These are phyloP conservation scores for Oscheius sp. DNA, from an alignment of 2,888 invertebrate species.

Conservation along the genomic window DNA sequence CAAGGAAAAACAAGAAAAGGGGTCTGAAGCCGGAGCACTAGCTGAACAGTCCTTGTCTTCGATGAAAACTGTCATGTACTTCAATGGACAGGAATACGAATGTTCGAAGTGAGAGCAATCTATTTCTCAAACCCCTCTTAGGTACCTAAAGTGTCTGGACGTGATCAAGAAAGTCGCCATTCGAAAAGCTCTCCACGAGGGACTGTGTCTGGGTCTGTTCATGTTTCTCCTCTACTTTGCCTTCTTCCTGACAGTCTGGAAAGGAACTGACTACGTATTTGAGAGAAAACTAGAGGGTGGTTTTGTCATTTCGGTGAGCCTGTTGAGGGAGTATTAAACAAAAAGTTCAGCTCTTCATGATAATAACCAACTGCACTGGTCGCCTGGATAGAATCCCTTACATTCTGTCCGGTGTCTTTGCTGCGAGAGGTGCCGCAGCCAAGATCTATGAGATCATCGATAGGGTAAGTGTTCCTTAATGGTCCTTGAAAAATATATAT, in stretches of 20 bases:
- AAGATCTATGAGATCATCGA: not conserved
- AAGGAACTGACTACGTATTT: constrained; percentile 53
- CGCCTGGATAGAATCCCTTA: too few relatives aligned
- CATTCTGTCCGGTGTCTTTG: not conserved
- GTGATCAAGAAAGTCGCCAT: constrained; percentile 46
- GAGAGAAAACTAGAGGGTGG: constrained; percentile 18
- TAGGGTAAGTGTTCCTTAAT: not conserved
- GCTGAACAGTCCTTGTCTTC: constrained; percentile 56
- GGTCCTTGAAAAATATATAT: not conserved
- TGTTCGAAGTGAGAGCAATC: constrained; percentile 46
- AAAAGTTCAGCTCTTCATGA: too few relatives aligned
- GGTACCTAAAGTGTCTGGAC: not conserved
- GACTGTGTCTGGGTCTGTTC: constrained; percentile 66
- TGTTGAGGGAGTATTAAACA: constrained; percentile 36
- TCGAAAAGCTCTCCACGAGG: constrained; percentile 62
- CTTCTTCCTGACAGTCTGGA: constrained; percentile 65
- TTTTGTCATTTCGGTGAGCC: constrained; percentile 61
- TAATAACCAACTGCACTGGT: too few relatives aligned
- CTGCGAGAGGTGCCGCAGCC: not conserved
- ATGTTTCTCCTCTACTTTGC: constrained; percentile 68
- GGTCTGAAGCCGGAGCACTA: constrained; percentile 40
- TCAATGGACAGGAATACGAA: constrained; percentile 59
- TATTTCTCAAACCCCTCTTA: not conserved
- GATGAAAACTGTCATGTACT: constrained; percentile 53
- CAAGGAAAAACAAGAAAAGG: too few relatives aligned